These are phyloP conservation scores for Threskiornis aethiopicus DNA, from an alignment of 2,797 vertebrate genomes.

Conservation along the genomic window DNA sequence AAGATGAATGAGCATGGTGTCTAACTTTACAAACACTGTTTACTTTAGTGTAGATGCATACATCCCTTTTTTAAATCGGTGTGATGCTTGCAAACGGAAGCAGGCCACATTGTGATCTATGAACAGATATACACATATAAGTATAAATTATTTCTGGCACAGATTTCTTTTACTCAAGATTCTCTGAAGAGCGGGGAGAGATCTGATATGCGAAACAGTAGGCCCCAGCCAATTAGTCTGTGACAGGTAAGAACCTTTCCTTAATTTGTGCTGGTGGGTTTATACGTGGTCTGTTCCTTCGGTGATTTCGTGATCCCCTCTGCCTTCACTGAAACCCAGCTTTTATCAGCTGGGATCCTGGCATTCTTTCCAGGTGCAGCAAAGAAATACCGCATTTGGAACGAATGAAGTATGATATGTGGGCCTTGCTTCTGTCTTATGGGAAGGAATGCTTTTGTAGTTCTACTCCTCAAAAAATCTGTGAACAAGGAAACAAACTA, in stretches of 20 bases:
- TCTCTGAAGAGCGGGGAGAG: slow-evolving; percentile 7
- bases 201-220: slow-evolving; percentile 6
- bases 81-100: not conserved
- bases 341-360: not conserved
- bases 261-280: not conserved
- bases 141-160: slow-evolving; percentile 5
- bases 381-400: not conserved
- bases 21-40: not conserved
- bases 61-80: not conserved
- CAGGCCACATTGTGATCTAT: not conserved
- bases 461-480: not conserved
- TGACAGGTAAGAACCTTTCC: not conserved
- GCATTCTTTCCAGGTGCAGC: not conserved
- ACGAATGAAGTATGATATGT: not conserved
- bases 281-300: not conserved
- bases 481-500: slow-evolving; percentile 4
- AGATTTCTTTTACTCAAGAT: not conserved
- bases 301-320: not conserved
- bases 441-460: not conserved
- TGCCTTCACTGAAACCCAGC: not conserved
- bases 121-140: not conserved
- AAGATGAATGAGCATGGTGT: not conserved
- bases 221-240: not conserved
- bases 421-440: not conserved
- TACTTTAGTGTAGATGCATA: not conserved